These are phyloP conservation scores for Echiichthys vipera DNA, from an alignment of 2,797 vertebrate species.

Conservation along the genomic window DNA sequence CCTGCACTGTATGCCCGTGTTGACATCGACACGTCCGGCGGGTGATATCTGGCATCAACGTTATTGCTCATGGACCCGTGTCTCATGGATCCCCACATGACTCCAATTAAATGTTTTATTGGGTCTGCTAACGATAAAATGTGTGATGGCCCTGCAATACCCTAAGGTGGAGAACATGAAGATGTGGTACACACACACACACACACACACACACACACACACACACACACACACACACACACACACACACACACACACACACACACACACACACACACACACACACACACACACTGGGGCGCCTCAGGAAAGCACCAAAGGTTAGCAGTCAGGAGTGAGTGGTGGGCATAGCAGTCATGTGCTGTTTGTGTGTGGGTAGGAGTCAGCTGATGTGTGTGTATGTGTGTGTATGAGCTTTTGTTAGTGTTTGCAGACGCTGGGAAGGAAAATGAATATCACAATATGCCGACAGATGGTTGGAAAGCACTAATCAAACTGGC, in stretches of 20 bases:
- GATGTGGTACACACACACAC: neutral
- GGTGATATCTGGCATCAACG: no score
- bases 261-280: neutral
- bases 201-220: constrained; percentile 4
- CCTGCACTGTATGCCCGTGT: no score
- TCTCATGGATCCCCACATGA: constrained; percentile 35
- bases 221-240: neutral
- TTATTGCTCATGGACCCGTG: neutral
- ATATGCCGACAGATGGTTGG: constrained; percentile 62
- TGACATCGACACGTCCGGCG: no score
- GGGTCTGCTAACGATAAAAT: constrained; percentile 37
- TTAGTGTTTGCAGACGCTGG: constrained; percentile 38
- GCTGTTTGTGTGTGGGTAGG: constrained; percentile 26
- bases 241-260: constrained; percentile 2
- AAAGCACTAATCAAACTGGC: constrained; percentile 30
- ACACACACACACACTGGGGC: neutral
- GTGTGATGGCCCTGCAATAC: constrained; percentile 46
- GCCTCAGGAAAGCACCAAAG: constrained; percentile 38
- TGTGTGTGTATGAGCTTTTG: constrained; percentile 17
- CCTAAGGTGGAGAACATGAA: no score
- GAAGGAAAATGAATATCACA: constrained; percentile 61
- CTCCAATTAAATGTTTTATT: neutral
- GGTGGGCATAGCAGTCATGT: constrained; percentile 61
- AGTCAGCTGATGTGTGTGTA: constrained; percentile 40
- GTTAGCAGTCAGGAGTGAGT: constrained; percentile 53